A percentile compares a stretch with the other conserved stretches of the same genome.
Conservation (phyloP, 2,113 vertebrate species). For the Brachirus orientalis region DNA sequence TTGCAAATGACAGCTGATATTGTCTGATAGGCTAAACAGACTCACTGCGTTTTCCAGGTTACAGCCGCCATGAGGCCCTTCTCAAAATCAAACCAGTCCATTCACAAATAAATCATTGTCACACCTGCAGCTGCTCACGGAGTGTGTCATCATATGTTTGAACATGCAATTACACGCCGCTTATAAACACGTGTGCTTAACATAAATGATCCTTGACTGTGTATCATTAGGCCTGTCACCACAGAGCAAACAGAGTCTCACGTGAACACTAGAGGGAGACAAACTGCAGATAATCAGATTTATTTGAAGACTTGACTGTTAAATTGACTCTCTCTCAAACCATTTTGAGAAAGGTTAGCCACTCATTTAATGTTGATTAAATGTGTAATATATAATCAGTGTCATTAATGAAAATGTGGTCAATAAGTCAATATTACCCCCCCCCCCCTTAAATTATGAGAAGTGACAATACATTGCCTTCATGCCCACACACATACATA, state of each 20-base stretch:
- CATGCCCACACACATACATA: no score
- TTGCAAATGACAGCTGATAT: background rate
- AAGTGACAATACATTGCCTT: no score
- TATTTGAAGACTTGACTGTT: background rate
- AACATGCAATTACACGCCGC: constrained; percentile 2
- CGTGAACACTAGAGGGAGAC: constrained; percentile 62
- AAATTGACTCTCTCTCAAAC: constrained; percentile 22
- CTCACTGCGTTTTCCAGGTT: no score
- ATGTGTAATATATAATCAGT: no score
- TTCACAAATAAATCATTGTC: background rate
- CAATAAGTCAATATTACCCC: no score
- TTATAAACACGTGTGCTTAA: constrained; percentile 28
- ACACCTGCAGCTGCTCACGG: constrained; percentile 7
- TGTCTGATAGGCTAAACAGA: background rate
- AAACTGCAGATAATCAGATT: constrained; percentile 34
- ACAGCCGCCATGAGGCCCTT: background rate
- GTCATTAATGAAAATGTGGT: no score
- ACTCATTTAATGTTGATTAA: no score
- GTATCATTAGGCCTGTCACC: background rate
- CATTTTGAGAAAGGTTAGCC: constrained; percentile 24
- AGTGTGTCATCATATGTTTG: constrained; percentile 7
- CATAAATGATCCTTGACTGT: constrained; percentile 17
- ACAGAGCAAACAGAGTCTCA: background rate
- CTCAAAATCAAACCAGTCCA: background rate
- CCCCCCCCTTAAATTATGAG: no score